Evolutionary conservation across 2,888 invertebrate species (phyloP).

Genomic region (Notodonta ziczac): DNA sequence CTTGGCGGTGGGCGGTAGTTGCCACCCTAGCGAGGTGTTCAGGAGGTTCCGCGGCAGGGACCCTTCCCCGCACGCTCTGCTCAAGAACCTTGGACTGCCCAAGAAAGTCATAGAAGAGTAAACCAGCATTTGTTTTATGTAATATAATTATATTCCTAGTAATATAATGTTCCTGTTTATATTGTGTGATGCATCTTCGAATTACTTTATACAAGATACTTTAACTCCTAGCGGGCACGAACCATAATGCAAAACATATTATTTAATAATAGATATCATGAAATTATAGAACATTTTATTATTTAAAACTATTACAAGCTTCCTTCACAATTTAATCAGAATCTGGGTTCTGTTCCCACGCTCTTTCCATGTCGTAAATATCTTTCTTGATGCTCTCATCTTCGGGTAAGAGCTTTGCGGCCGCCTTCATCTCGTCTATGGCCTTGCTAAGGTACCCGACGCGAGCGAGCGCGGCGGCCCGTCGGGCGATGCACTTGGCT

Average conservation of each 20-base stretch:
- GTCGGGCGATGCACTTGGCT: conserved; percentile 89
- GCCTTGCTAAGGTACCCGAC: conserved; percentile 88
- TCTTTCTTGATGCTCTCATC: conserved; percentile 86
- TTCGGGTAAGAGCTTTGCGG: conserved; percentile 87
- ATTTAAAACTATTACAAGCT: too few species aligned
- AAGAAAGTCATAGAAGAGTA: conserved; percentile 65
- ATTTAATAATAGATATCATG: too few species aligned
- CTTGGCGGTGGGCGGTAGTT: conserved; percentile 92
- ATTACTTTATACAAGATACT: not conserved
- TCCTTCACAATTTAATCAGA: conserved; percentile 56
- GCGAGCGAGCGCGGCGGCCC: conserved; percentile 90
- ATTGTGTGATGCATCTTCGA: not conserved
- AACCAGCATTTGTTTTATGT: conserved; percentile 39
- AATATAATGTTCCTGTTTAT: conserved; percentile 51
- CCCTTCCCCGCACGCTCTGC: conserved; percentile 92
- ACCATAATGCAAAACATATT: too few species aligned
- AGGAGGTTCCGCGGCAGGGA: conserved; percentile 96
- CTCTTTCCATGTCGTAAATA: conserved; percentile 89
- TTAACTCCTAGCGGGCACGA: too few species aligned
- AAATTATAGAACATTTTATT: too few species aligned
- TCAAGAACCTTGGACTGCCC: conserved; percentile 86
- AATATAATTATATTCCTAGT: conserved; percentile 57
- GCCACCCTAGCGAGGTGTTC: conserved; percentile 93
- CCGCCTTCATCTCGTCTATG: conserved; percentile 90
- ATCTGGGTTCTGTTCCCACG: conserved; percentile 91